Evolutionary conservation across 2,113 vertebrate genomes (phyloP).

Genomic region (Diadophis punctatus): DNA sequence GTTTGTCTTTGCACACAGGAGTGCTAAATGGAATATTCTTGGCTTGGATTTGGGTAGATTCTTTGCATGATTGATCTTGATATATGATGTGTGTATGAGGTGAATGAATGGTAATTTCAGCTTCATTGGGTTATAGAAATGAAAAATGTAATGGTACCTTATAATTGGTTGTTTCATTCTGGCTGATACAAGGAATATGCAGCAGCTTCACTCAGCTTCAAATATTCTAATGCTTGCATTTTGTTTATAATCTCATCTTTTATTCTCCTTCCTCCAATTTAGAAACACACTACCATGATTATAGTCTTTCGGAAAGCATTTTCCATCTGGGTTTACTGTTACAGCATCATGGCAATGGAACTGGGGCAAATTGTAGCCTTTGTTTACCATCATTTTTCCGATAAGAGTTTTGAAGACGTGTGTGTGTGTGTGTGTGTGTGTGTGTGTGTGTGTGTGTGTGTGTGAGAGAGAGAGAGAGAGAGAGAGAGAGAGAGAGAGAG

Average conservation of each 20-base stretch:
- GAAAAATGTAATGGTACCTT: neutral
- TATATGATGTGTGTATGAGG: neutral
- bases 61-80: neutral
- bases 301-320: neutral
- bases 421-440: neutral
- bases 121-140: neutral
- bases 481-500: too few species aligned
- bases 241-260: neutral
- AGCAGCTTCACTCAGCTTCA: neutral
- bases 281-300: neutral
- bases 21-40: neutral
- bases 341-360: neutral
- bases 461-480: too few species aligned
- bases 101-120: neutral
- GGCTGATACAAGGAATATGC: neutral
- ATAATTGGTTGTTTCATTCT: neutral
- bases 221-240: neutral
- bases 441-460: too few species aligned
- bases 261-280: neutral
- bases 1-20: neutral
- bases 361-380: neutral
- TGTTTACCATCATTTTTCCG: neutral
- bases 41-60: neutral
- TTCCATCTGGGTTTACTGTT: neutral
- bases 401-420: neutral